Base-by-base conservation (phyloP, 2,888 invertebrate genomes). In the Torymus tubicola region DNA sequence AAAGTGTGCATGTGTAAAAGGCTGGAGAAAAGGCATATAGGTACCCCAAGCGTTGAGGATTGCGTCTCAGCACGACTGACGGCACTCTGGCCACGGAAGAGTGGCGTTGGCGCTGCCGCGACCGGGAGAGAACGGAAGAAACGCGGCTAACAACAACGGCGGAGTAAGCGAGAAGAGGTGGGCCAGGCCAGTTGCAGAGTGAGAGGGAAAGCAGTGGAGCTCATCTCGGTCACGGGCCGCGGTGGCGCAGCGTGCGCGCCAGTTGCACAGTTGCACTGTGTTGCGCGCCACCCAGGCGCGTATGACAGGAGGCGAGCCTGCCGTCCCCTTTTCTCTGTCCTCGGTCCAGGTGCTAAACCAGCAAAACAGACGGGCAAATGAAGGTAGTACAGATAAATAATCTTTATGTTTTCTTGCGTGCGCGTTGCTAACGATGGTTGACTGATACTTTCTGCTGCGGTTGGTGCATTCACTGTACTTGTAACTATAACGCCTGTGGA, bases 361-460 rank as follows among this genome's bases (percentile, higher is more conserved):
- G 24, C 64, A 1, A 65, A 16, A 31, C 60, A 68, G 13, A 70
- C 65, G 69, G n/a, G 12, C 74, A 75, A 65, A 80, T 80, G 80
- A 80, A 80, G 80, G 80, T 80, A 76, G 5, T n/a, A 31, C 24
- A 24, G 2, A 3, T 24, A 24, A 24, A 24, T 24, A 24, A 24
- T 24, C 24, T 24, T 24, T 2, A 3, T 24, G n/a, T n/a, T n/a
- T n/a, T n/a, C n/a, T n/a, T n/a, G n/a, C n/a, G n/a, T n/a, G n/a
- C n/a, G n/a, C n/a, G n/a, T n/a, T n/a, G n/a, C n/a, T n/a, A n/a
- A 24, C 3, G 3, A 24, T 24, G 24, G 3, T 24, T 24, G 24
- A 24, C 24, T 2, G 3, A 3, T 24, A 24, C 2, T 24, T 24
- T 2, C 24, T 3, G 3, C 24, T 2, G 3, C 24, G 3, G 24